Percentiles rank a stretch among this genome's conserved stretches.
Conservation (phyloP, 2,113 vertebrate genomes). For the Perccottus glenii region DNA sequence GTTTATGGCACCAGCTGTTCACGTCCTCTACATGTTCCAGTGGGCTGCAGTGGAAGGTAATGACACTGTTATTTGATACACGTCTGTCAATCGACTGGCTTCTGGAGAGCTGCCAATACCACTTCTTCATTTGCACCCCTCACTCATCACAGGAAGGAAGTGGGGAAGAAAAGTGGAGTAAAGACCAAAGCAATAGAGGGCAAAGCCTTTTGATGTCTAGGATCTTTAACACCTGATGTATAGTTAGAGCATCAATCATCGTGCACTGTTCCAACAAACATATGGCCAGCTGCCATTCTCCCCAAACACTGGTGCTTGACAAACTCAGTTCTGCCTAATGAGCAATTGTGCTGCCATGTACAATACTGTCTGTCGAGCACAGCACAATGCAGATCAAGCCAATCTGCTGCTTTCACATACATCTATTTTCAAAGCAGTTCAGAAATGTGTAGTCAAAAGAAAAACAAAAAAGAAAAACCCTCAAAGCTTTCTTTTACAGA, state of each 20-base stretch:
- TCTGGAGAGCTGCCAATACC: conserved; percentile 49
- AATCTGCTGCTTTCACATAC: conserved; percentile 27
- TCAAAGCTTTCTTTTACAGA: too few relatives aligned
- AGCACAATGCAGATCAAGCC: not conserved
- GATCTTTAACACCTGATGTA: conserved; percentile 30
- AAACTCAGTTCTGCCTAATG: conserved; percentile 57
- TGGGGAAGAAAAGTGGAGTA: not conserved
- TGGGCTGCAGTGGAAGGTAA: conserved; percentile 42
- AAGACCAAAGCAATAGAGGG: not conserved
- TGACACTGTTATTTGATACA: conserved; percentile 38
- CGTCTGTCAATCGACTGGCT: conserved; percentile 40
- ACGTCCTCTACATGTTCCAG: conserved; percentile 54
- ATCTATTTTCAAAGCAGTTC: conserved; percentile 11
- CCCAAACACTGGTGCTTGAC: conserved; percentile 45
- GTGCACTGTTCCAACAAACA: conserved; percentile 20
- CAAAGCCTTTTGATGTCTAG: conserved; percentile 18
- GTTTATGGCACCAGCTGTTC: conserved; percentile 54
- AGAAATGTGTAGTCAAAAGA: not conserved
- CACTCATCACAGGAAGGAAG: conserved; percentile 7
- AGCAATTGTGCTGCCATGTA: conserved; percentile 37
- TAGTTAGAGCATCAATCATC: conserved; percentile 52
- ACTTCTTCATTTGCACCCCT: not conserved
- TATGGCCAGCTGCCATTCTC: conserved; percentile 19
- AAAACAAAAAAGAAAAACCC: too few relatives aligned
- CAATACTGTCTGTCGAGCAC: conserved; percentile 19